These are phyloP conservation scores for Argopecten irradians DNA, from an alignment of 1,140 invertebrate species.

Conservation along the genomic window DNA sequence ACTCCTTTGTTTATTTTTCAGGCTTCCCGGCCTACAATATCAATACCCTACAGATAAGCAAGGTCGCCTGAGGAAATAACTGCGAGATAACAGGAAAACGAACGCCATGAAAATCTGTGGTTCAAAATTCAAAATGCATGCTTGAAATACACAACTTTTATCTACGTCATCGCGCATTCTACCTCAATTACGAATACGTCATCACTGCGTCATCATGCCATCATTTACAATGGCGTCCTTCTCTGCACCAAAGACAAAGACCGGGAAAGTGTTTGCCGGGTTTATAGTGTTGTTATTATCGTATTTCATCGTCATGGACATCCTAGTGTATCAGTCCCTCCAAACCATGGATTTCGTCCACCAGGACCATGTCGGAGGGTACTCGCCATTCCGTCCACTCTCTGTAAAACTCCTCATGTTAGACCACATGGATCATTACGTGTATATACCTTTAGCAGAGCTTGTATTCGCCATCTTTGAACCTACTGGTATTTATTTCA, in stretches of 20 bases:
- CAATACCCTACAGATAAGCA: neutral
- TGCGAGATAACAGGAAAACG: neutral
- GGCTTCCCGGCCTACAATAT: neutral
- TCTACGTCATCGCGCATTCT: neutral
- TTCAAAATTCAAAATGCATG: neutral
- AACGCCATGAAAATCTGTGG: neutral
- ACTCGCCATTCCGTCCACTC: conserved; percentile 68
- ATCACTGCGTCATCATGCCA: neutral
- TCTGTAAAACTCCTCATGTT: conserved; percentile 73
- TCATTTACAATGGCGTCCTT: conserved; percentile 33
- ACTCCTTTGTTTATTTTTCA: neutral
- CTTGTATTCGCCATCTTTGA: conserved; percentile 66
- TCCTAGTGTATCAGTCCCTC: conserved; percentile 63
- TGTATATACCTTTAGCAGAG: conserved; percentile 69
- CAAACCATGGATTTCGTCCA: conserved; percentile 63
- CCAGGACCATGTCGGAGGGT: conserved; percentile 54
- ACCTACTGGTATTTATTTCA: conserved; percentile 71
- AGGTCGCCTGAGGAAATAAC: neutral
- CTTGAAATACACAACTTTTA: neutral
- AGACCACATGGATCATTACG: conserved; percentile 70
- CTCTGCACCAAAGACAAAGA: conserved; percentile 45
- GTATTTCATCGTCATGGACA: conserved; percentile 72
- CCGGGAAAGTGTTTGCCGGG: conserved; percentile 35
- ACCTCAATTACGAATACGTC: neutral
- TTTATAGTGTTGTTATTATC: conserved; percentile 47